Evolutionary conservation across 1,140 invertebrate species (phyloP).

Genomic region (Gerris buenoi): DNA sequence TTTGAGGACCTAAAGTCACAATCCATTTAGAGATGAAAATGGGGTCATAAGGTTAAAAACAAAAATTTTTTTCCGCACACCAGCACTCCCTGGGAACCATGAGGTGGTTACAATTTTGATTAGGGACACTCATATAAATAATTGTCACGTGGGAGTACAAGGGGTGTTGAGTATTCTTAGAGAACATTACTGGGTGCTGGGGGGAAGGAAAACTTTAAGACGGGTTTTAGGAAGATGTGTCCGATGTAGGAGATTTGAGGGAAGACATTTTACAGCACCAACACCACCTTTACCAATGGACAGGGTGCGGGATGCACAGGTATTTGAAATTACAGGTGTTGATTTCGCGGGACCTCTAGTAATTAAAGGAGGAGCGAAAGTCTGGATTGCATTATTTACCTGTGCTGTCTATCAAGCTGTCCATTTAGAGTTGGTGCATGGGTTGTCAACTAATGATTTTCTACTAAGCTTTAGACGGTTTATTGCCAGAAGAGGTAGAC

Average conservation of each 20-base stretch:
- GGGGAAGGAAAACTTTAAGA: conserved; percentile 5
- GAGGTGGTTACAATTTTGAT: background rate
- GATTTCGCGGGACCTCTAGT: conserved; percentile 26
- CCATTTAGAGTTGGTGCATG: conserved; percentile 24
- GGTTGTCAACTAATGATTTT: no score
- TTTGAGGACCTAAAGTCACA: background rate
- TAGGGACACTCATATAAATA: background rate
- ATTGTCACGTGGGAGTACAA: background rate
- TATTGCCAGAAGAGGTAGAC: no score
- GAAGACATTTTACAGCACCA: background rate
- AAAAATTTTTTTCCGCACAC: conserved; percentile 7
- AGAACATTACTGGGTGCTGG: conserved; percentile 2
- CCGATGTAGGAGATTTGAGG: background rate
- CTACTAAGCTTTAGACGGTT: no score
- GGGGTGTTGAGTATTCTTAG: background rate
- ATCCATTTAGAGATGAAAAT: conserved; percentile 5
- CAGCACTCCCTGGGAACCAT: conserved; percentile 4
- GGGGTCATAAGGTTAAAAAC: conserved; percentile 5
- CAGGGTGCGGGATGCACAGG: conserved; percentile 19
- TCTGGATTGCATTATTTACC: conserved; percentile 27
- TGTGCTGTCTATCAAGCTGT: conserved; percentile 27
- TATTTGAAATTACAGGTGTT: conserved; percentile 20
- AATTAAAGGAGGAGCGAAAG: conserved; percentile 20
- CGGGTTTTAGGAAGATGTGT: background rate
- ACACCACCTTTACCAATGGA: conserved; percentile 10